Evolutionary conservation across 2,888 invertebrate genomes (phyloP), one percentile per base, ranked within the genome.

Genomic region (Hyalella azteca): DNA sequence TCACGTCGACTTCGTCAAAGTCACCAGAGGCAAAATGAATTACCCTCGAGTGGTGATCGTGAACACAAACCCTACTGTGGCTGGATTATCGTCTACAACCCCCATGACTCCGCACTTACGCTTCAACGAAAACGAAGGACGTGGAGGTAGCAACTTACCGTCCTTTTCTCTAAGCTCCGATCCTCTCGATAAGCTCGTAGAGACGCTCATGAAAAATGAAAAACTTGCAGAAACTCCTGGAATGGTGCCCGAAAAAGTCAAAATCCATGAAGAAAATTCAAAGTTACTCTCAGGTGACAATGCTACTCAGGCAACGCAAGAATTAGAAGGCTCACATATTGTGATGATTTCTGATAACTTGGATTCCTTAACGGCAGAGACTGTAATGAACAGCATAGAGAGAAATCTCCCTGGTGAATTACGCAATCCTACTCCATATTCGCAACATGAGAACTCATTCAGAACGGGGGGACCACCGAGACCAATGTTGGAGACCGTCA

Each of bases 11-110:
- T 84, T 81, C 45, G 75, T 84, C 36, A 60, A 66, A 36, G 82
- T 84, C 11, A 82, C 82, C 59, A 77, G 60, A 66, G 81, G 81
- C 15, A 60, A 76, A 26, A 29, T 78, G 2, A 84, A 80, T 73
- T 84, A 84, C 50, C 84, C 84, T 5, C 82, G 82, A 39, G 84
- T 84, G 13, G 84, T 84, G 22, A 82, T 84, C 19, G 84, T 84
- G 3, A 82, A 82, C 48, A 78, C 75, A 7, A 75, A 48, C 22
- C 75, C 75, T 1, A 75, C 75, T 3, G 75, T 45, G 0, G 45
- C 40, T 29, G 19, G 41, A 5, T 9, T 41, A 3, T 0, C 45
- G n/a, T 41, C 75, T 41, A 75, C 75, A 41, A 75, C 75, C 9
- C 75, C 75, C 2, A 75, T 75, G 75, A 45, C 40, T 15, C 45